Percentiles rank a stretch among this genome's conserved stretches.
phyloP scores from a whole-genome alignment of 2,888 invertebrate genomes.

The Drosophila rellima region DNA sequence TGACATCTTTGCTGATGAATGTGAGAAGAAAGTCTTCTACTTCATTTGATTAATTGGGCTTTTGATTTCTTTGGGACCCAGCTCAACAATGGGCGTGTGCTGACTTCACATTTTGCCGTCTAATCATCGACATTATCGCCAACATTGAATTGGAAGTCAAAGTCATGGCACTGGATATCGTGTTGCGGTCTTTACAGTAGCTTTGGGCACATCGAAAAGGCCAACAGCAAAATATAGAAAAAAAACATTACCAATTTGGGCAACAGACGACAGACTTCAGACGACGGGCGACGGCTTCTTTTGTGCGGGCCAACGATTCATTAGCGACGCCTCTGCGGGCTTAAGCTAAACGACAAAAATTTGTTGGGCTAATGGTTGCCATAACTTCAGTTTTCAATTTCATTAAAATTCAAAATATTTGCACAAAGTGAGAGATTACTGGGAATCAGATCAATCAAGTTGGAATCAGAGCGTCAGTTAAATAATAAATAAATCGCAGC shows the following conservation, averaged over 20 bases:
- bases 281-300: constrained; percentile 9
- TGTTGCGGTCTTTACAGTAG: constrained; percentile 53
- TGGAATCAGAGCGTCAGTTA: constrained; percentile 1
- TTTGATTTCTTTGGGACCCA: constrained; percentile 58
- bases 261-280: background rate
- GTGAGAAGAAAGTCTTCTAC: constrained; percentile 61
- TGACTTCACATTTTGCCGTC: constrained; percentile 62
- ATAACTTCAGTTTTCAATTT: constrained; percentile 30
- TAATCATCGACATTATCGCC: constrained; percentile 75
- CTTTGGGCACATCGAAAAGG: constrained; percentile 30
- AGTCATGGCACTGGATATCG: constrained; percentile 61
- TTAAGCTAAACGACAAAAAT: constrained; percentile 13
- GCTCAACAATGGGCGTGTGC: constrained; percentile 67
- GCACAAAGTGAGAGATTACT: constrained; percentile 50
- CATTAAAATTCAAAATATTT: constrained; percentile 44
- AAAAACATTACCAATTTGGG: constrained; percentile 40
- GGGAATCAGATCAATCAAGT: constrained; percentile 21
- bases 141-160: constrained; percentile 72
- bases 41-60: constrained; percentile 67
- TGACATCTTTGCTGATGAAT: constrained; percentile 55
- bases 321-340: constrained; percentile 45
- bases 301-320: constrained; percentile 33
- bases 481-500: constrained; percentile 8
- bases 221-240: background rate
- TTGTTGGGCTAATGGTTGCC: constrained; percentile 14